Conservation (phyloP, 2,888 invertebrate species). For the Synanthedon andrenaeformis region DNA sequence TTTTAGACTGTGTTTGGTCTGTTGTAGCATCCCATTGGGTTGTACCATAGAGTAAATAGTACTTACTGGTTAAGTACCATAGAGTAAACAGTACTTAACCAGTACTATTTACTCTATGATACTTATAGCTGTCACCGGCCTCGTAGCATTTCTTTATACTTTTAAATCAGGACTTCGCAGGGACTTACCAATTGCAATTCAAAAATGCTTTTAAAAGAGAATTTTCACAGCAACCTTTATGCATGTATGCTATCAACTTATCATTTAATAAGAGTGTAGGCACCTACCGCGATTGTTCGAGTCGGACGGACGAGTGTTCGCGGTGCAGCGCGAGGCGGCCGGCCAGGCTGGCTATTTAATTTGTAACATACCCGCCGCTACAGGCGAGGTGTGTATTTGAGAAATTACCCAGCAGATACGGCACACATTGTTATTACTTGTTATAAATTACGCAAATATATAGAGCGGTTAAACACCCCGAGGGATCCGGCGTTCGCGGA, state of each 20-base stretch:
- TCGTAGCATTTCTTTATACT: no score
- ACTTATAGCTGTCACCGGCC: no score
- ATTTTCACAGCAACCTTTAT: no score
- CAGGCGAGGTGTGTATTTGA: slow-evolving; percentile 58
- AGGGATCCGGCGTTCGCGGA: slow-evolving; percentile 10
- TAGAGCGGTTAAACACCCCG: slow-evolving; percentile 43
- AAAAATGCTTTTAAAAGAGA: no score
- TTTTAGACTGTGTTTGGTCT: no score
- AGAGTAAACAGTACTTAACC: no score
- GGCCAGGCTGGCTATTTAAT: slow-evolving; percentile 27
- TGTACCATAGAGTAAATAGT: no score
- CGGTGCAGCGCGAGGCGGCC: background rate
- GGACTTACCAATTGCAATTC: no score
- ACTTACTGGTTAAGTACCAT: no score
- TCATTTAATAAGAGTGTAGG: slow-evolving; percentile 31
- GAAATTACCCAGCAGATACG: slow-evolving; percentile 53
- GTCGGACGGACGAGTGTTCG: slow-evolving; percentile 2
- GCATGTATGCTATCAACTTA: slow-evolving; percentile 11
- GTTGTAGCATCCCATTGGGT: no score
- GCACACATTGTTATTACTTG: slow-evolving; percentile 53
- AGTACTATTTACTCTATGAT: no score
- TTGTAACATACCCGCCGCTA: slow-evolving; percentile 24
- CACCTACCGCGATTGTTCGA: slow-evolving; percentile 20
- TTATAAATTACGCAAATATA: slow-evolving; percentile 53
- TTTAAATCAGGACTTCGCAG: no score